Evolutionary conservation across 2,888 invertebrate genomes (phyloP).

Genomic region (Trichogramma dendrolimi): DNA sequence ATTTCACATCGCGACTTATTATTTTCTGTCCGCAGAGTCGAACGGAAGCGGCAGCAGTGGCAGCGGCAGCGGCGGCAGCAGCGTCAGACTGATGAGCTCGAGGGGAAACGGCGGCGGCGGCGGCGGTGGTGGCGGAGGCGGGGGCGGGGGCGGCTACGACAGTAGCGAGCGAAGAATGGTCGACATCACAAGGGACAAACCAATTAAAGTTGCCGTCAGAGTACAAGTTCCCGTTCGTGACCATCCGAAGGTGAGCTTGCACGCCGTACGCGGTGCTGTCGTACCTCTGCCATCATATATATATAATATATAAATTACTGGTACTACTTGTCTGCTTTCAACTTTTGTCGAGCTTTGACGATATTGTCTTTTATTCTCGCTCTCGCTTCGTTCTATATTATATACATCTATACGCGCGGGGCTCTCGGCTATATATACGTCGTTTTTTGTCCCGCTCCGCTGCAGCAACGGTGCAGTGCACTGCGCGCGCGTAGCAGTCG

Average conservation of each 20-base stretch:
- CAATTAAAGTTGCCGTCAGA: constrained; percentile 80
- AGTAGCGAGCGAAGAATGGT: constrained; percentile 67
- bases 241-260: constrained; percentile 70
- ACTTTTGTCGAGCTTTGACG: no score
- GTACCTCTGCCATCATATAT: no score
- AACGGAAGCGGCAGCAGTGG: constrained; percentile 34
- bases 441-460: no score
- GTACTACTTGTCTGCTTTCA: no score
- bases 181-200: constrained; percentile 82
- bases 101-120: constrained; percentile 22
- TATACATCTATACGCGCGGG: no score
- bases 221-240: constrained; percentile 82
- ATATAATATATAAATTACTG: no score
- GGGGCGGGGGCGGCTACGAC: constrained; percentile 40
- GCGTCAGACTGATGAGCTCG: constrained; percentile 16
- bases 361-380: no score
- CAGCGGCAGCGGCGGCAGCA: constrained; percentile 34
- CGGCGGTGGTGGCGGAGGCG: constrained; percentile 33
- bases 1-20: constrained; percentile 10
- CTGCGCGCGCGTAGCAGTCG: no score
- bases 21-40: constrained; percentile 32
- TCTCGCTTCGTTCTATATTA: no score
- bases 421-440: no score
- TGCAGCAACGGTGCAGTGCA: no score
- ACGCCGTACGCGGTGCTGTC: no score